Base-by-base conservation (phyloP, 2,797 vertebrate species). In the Onychomys leucogaster region DNA sequence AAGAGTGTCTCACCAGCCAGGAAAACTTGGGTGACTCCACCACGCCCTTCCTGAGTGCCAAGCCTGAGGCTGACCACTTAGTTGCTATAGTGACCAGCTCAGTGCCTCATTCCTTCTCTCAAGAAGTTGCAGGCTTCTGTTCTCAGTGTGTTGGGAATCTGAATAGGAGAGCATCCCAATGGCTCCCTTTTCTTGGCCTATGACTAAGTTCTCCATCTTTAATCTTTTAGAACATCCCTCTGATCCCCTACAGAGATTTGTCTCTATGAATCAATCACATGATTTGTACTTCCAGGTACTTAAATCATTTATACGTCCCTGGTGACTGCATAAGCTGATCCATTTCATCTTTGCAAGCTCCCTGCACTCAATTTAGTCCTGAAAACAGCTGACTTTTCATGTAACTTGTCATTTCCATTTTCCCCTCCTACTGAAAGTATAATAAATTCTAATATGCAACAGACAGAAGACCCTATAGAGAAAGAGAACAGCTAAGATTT, bases 381-480 rank as follows among this genome's bases (percentile, higher is more conserved):
- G 71, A 69, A 83, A 94, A 76, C 23, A 88, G 25, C 41, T 87
- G 57, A 75, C 80, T 90, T 83, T 78, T 77, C 41, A 84, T 55
- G 37, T n/a, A 73, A 34, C 29, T 76, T 76, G 0, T 57, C 71
- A 88, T 88, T 83, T 87, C 59, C 52, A 76, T 25, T 71, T 82
- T 46, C 16, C 55, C 71, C n/a, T 88, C n/a, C 80, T 65, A 78
- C 29, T 49, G 34, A 41, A 94, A 92, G 41, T 25, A 88, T 49
- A 90, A 92, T 57, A 94, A 83, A 87, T 81, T 90, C 23, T 71
- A 95, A 94, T 90, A 80, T 80, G 95, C 1, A 65, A 23, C 49
- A 96, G 52, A 95, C 16, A 89, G 32, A 77, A 94, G 21, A 52
- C 82, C 23, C 52, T 29, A 49, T 29, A 43, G 10, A 65, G 69